phyloP scores from a whole-genome alignment of 2,888 invertebrate genomes.

The Heliconius ismenius region DNA sequence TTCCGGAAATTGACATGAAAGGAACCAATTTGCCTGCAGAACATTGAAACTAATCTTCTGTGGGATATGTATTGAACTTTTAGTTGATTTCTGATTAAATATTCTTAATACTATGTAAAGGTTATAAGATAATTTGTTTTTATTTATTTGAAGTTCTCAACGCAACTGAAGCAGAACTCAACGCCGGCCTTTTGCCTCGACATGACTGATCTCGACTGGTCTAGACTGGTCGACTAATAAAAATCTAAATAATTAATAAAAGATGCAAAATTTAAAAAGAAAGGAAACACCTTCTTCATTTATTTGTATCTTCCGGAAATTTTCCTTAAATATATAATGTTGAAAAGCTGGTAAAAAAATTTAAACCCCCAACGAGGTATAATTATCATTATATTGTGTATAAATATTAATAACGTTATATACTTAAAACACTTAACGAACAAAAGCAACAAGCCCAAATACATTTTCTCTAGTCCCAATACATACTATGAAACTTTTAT shows the following conservation, averaged over 20 bases:
- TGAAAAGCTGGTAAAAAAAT: no score
- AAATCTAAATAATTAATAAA: not conserved
- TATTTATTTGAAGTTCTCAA: no score
- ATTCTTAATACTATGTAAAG: not conserved
- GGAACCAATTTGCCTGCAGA: slow-evolving; percentile 74
- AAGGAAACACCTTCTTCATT: not conserved
- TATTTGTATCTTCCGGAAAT: not conserved
- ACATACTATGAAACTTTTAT: slow-evolving; percentile 44
- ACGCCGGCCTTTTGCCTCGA: no score
- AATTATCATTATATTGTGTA: no score
- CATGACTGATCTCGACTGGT: no score
- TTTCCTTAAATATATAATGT: no score
- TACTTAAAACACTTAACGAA: slow-evolving; percentile 18
- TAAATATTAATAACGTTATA: no score
- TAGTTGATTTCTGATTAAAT: not conserved
- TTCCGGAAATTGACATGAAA: slow-evolving; percentile 65
- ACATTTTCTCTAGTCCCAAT: slow-evolving; percentile 40
- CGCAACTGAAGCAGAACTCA: no score
- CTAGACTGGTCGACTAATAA: no score
- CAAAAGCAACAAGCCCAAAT: slow-evolving; percentile 42
- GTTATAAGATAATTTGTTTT: no score
- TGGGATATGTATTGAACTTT: slow-evolving; percentile 25
- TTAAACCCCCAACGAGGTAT: no score
- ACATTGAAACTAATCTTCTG: slow-evolving; percentile 37
- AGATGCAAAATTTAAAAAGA: not conserved